Evolutionary conservation across 2,797 vertebrate species (phyloP).

Genomic region (Channallabes apus): DNA sequence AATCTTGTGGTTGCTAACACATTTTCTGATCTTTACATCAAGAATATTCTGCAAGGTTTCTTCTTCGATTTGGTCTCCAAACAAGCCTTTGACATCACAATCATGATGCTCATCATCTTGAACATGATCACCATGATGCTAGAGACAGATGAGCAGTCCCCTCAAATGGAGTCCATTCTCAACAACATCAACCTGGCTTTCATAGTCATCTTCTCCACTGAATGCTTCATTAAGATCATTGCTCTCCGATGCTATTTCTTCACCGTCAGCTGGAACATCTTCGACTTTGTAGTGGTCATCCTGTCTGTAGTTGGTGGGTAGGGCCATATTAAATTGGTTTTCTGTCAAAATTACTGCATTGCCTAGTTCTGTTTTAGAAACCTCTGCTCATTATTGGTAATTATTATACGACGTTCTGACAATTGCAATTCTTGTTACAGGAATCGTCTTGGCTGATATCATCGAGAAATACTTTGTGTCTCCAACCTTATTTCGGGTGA

Average conservation of each 20-base stretch:
- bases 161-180: conserved; percentile 84
- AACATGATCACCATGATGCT: conserved; percentile 99
- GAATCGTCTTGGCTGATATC: conserved; percentile 95
- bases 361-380: background rate
- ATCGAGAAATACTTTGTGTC: conserved; percentile 99
- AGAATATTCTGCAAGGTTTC: conserved; percentile 85
- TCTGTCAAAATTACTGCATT: background rate
- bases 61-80: conserved; percentile 94
- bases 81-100: conserved; percentile 97
- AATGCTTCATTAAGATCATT: conserved; percentile 90
- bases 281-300: conserved; percentile 97
- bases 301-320: conserved; percentile 94
- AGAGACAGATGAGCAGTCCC: conserved; percentile 93
- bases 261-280: conserved; percentile 98
- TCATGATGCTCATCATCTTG: conserved; percentile 98
- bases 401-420: background rate
- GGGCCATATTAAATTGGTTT: background rate
- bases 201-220: conserved; percentile 91
- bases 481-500: conserved; percentile 95
- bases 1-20: conserved; percentile 1
- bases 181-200: conserved; percentile 94
- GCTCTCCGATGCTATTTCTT: conserved; percentile 96
- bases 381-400: background rate
- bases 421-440: conserved; percentile 69
- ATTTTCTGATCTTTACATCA: conserved; percentile 21